Conservation (phyloP, 2,113 vertebrate species). For the Austrofundulus limnaeus region DNA sequence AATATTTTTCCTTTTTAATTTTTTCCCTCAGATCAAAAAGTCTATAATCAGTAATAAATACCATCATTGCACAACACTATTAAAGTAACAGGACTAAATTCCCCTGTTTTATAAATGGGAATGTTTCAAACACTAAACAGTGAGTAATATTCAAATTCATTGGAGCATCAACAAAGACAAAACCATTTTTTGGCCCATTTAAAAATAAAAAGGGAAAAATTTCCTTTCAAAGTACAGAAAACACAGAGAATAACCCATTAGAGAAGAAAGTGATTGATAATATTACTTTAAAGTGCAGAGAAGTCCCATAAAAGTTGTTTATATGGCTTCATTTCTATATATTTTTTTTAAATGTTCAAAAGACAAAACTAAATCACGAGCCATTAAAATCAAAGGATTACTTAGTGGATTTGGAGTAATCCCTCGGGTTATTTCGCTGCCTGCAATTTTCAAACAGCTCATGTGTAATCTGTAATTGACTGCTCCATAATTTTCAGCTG, state of each 20-base stretch:
- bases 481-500: constrained; percentile 44
- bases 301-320: constrained; percentile 22
- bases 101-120: not conserved
- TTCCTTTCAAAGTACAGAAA: not conserved
- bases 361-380: constrained; percentile 60
- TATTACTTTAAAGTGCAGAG: constrained; percentile 6
- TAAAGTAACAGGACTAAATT: not conserved
- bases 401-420: constrained; percentile 55
- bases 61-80: not conserved
- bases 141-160: not conserved
- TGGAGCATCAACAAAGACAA: too few relatives aligned
- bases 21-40: too few relatives aligned
- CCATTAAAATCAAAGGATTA: constrained; percentile 67
- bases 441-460: constrained; percentile 62
- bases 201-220: not conserved
- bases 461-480: constrained; percentile 66
- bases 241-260: constrained; percentile 10
- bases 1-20: too few relatives aligned
- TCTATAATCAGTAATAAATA: too few relatives aligned
- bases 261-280: constrained; percentile 14
- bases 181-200: not conserved
- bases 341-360: constrained; percentile 45
- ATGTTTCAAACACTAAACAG: not conserved
- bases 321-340: constrained; percentile 30
- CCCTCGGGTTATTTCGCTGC: constrained; percentile 58